Percentiles rank a stretch among this genome's conserved stretches.
Evolutionary conservation across 2,797 vertebrate genomes (phyloP).

Genomic region (Peromyscus eremicus): DNA sequence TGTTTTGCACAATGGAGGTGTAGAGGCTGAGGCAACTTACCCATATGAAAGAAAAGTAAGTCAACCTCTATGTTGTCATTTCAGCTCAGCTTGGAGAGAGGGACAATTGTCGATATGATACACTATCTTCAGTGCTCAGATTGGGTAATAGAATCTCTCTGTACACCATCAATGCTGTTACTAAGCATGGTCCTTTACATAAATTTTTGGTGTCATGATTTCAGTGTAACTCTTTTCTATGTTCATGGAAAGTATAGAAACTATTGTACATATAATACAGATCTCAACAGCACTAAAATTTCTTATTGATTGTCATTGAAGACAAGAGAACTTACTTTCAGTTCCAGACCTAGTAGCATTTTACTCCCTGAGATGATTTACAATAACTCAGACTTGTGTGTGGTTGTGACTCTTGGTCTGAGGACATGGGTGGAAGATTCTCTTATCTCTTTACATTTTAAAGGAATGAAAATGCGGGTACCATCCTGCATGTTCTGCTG

Average conservation of each 20-base stretch:
- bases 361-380: neutral
- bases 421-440: neutral
- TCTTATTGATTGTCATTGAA: neutral
- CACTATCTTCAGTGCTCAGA: neutral
- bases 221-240: neutral
- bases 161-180: neutral
- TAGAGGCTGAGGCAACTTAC: slow-evolving; percentile 95
- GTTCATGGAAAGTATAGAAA: neutral
- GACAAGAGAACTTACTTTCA: neutral
- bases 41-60: slow-evolving; percentile 85
- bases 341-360: neutral
- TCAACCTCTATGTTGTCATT: neutral
- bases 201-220: neutral
- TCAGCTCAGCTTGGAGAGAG: neutral
- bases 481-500: slow-evolving; percentile 89
- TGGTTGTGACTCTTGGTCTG: neutral
- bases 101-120: neutral
- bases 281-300: neutral
- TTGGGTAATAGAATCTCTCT: neutral
- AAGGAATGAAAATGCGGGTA: slow-evolving; percentile 93
- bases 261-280: neutral
- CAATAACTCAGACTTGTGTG: neutral
- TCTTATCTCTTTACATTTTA: slow-evolving; percentile 79
- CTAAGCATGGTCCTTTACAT: neutral
- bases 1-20: slow-evolving; percentile 92